These are phyloP conservation scores for Blera fallax DNA, from an alignment of 2,888 invertebrate species.

Conservation along the genomic window DNA sequence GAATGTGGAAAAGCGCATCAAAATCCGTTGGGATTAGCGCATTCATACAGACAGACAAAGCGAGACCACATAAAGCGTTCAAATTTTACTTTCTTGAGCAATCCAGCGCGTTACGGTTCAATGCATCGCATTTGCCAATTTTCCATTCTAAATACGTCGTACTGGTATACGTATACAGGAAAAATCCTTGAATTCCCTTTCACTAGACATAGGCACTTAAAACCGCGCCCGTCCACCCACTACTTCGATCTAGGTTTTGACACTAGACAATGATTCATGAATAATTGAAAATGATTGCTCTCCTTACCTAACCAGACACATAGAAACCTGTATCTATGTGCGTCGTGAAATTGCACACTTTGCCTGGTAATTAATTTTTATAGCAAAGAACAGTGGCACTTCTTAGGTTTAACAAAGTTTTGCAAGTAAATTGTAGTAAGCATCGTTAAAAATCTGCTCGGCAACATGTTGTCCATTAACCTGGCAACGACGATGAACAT, in stretches of 20 bases:
- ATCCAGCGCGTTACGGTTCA: not conserved
- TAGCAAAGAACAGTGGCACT: too few relatives aligned
- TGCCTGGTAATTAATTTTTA: not conserved
- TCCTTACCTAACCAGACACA: not conserved
- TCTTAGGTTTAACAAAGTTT: too few relatives aligned
- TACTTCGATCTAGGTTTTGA: not conserved
- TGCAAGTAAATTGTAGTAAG: not conserved
- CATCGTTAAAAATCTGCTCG: not conserved
- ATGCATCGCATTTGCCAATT: not conserved
- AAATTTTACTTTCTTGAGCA: too few relatives aligned
- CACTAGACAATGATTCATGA: not conserved
- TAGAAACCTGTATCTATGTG: not conserved
- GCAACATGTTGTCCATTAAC: not conserved
- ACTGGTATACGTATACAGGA: not conserved
- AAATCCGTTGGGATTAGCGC: too few relatives aligned
- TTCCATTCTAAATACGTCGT: not conserved
- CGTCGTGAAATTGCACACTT: not conserved
- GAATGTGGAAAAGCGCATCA: too few relatives aligned
- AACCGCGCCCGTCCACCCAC: not conserved
- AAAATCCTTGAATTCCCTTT: constrained; percentile 28
- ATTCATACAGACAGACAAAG: too few relatives aligned
- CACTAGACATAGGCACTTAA: not conserved
- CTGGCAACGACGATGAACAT: constrained; percentile 11
- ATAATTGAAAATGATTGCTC: not conserved
- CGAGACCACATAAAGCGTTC: too few relatives aligned